Conservation (phyloP, 2,888 invertebrate genomes). For the Gryllus longicercus region DNA sequence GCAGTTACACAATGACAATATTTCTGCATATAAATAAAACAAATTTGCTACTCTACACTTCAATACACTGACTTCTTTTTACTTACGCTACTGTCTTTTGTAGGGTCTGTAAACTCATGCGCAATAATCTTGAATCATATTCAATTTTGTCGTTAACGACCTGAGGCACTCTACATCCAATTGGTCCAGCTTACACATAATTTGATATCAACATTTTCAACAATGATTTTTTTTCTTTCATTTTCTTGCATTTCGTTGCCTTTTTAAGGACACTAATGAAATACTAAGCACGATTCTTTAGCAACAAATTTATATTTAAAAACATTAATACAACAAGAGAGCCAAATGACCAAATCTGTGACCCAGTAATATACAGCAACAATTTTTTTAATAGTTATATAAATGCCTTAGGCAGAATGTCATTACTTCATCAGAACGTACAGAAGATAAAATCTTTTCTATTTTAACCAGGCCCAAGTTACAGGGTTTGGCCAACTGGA, state of each 20-base stretch:
- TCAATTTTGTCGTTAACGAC: not conserved
- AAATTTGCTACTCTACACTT: not conserved
- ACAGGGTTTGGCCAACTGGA: not conserved
- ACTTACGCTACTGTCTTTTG: conserved; percentile 33
- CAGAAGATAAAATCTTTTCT: not conserved
- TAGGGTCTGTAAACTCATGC: conserved; percentile 19
- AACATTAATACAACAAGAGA: conserved; percentile 5
- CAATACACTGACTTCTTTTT: conserved; percentile 9
- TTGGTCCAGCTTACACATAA: conserved; percentile 30
- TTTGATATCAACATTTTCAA: conserved; percentile 3
- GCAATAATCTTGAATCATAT: conserved; percentile 21
- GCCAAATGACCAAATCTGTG: not conserved
- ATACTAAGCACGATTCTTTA: not conserved
- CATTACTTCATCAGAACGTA: not conserved
- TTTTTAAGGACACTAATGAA: conserved; percentile 32
- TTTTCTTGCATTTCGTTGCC: conserved; percentile 30
- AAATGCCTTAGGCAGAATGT: no score
- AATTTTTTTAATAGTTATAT: no score
- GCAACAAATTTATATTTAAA: not conserved
- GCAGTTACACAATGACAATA: conserved; percentile 19
- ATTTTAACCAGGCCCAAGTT: not conserved
- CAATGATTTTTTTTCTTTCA: not conserved
- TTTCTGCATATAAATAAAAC: conserved; percentile 17
- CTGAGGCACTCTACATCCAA: conserved; percentile 31
- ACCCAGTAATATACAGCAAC: conserved; percentile 18